phyloP scores from a whole-genome alignment of 2,113 vertebrate genomes.

The Calypte anna region DNA sequence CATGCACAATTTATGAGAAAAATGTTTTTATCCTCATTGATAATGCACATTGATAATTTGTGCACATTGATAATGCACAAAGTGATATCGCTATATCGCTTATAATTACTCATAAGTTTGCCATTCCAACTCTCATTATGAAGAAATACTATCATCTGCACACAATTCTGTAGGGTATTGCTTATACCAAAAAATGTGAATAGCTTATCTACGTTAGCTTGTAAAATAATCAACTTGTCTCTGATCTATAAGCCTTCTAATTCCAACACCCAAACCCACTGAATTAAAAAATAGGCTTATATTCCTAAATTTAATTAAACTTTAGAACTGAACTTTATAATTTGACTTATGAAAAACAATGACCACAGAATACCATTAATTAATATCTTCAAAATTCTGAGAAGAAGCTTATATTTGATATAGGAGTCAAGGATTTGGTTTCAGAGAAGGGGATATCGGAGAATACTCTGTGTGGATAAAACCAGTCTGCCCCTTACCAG shows the following conservation, averaged over 20 bases:
- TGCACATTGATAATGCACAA: neutral
- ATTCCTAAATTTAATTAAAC: neutral
- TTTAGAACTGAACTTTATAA: neutral
- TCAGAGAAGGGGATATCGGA: neutral
- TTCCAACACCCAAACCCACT: neutral
- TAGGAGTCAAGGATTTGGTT: neutral
- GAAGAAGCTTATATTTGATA: rapidly evolving
- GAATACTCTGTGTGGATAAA: neutral
- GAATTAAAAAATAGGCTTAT: neutral
- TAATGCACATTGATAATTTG: too few relatives aligned
- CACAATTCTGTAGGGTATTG: neutral
- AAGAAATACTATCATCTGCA: neutral
- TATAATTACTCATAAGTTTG: neutral
- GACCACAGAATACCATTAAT: neutral
- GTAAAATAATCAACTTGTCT: neutral
- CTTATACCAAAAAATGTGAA: neutral
- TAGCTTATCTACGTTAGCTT: neutral
- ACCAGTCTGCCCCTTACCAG: neutral
- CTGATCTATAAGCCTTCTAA: neutral
- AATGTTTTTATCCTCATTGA: neutral
- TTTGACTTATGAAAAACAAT: neutral
- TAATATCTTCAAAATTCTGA: neutral
- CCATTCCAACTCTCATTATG: neutral
- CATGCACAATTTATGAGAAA: neutral
- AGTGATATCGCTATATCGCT: neutral